Conservation (phyloP, 2,888 invertebrate species). For the Dioctria linearis region DNA sequence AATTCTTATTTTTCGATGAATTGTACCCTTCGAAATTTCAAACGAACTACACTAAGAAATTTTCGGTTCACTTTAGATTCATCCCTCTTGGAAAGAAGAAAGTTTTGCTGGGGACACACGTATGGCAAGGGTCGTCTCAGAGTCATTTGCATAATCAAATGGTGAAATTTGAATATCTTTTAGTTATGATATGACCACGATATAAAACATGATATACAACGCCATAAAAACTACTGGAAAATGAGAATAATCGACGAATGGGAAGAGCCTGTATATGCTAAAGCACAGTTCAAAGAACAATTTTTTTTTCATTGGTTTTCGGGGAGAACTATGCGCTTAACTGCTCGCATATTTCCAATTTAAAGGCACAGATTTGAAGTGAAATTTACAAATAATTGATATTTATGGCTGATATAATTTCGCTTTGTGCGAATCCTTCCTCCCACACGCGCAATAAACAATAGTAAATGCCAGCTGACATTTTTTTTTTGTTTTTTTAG, state of each 20-base stretch:
- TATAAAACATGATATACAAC: conserved; percentile 58
- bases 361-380: conserved; percentile 19
- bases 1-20: conserved; percentile 57
- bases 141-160: conserved; percentile 71
- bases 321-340: conserved; percentile 2
- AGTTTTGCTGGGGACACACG: conserved; percentile 62
- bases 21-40: conserved; percentile 2
- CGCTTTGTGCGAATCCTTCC: neutral
- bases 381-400: conserved; percentile 58
- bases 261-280: neutral
- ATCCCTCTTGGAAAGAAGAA: conserved; percentile 5
- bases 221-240: conserved; percentile 54
- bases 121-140: conserved; percentile 71
- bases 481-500: neutral
- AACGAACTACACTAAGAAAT: neutral
- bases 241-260: conserved; percentile 43
- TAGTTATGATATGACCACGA: conserved; percentile 56
- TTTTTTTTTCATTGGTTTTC: neutral
- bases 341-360: conserved; percentile 48
- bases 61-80: conserved; percentile 9
- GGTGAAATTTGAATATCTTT: conserved; percentile 69
- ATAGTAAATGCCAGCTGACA: neutral
- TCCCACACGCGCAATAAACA: neutral
- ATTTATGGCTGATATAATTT: conserved; percentile 57
- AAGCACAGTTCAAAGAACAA: no score